Conservation (phyloP, 2,113 vertebrate genomes). For the Anguilla rostrata region DNA sequence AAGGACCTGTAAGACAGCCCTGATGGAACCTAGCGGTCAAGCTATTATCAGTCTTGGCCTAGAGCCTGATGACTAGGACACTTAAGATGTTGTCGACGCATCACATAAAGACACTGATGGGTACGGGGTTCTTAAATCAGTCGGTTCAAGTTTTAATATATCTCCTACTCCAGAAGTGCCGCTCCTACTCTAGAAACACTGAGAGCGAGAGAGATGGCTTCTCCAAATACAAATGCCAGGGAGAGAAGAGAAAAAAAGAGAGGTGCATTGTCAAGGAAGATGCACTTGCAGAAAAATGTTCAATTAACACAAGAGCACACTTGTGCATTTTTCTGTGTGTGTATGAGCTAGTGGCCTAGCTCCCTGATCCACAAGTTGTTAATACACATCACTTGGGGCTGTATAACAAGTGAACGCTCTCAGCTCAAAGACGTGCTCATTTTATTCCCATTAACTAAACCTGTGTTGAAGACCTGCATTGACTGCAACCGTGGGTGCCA, state of each 20-base stretch:
- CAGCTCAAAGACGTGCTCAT: constrained; percentile 54
- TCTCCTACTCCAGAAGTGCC: constrained; percentile 66
- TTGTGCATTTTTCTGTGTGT: constrained; percentile 45
- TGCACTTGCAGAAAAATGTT: constrained; percentile 69
- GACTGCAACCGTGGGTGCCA: constrained; percentile 49
- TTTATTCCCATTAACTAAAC: constrained; percentile 48
- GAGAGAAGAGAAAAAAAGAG: constrained; percentile 34
- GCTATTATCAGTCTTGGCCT: constrained; percentile 75
- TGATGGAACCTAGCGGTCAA: constrained; percentile 58
- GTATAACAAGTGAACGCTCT: constrained; percentile 47
- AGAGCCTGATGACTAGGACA: constrained; percentile 72
- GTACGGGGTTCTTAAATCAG: constrained; percentile 71
- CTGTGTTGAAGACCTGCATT: constrained; percentile 56
- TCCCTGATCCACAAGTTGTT: constrained; percentile 43
- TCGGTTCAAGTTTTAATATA: constrained; percentile 80
- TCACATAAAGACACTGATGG: constrained; percentile 65
- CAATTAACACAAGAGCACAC: constrained; percentile 73
- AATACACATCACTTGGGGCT: constrained; percentile 43
- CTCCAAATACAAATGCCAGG: constrained; percentile 63
- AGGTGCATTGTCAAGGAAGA: constrained; percentile 65
- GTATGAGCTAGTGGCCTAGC: constrained; percentile 39
- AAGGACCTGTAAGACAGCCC: constrained; percentile 74
- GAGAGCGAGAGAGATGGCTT: constrained; percentile 60
- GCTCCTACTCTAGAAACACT: constrained; percentile 27
- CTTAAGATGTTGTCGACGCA: constrained; percentile 70